Base-by-base conservation (phyloP, 1,140 invertebrate genomes). In the Stegodyphus dumicola region DNA sequence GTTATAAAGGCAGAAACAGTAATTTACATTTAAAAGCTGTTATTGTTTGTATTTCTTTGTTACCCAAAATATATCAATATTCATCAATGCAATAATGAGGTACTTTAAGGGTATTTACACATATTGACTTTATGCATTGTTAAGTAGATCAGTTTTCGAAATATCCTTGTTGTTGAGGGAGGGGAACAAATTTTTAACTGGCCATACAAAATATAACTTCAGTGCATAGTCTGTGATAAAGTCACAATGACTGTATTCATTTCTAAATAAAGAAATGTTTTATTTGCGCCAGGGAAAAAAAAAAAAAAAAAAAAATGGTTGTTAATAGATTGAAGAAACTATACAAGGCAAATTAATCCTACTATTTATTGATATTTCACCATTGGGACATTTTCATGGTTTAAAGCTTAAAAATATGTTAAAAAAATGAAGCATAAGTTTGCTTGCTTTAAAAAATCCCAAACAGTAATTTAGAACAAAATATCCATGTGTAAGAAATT, bases 31-130 rank as follows among this genome's bases (percentile, higher is more conserved):
- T 74, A 83, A 66, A 69, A 75, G 17, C 15, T 76, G 49, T 56
- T 76, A 76, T 69, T 84, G 64, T 84, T 76, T 64, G 33, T 69
- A 84, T 84, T 84, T 84, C 60, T 51, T 77, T 66, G 60, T 74
- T 33, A 33, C 76, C 9, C 51, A 75, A 84, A 66, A 84, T 74
- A 83, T 84, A 84, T 84, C 81, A 84, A 84, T 84, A 84, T 84
- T 84, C 81, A 76, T 49, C 79, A 83, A 84, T 70, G 81, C 81
- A 84, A 84, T 84, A 84, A 84, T 56, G 33, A 33, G 33, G 33
- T 33, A 33, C 33, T 54, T 71, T 79, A 54, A 71, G 71, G 65
- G 56, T 60, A 51, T 83, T 51, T 76, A 84, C 71, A 76, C 64
- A 67, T 83, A 74, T 74, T 83, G 52, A 75, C 64, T 84, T 83